These are phyloP conservation scores for Antedon mediterranea DNA, from an alignment of 53 echinoderm and acorn worm species.

Conservation along the genomic window DNA sequence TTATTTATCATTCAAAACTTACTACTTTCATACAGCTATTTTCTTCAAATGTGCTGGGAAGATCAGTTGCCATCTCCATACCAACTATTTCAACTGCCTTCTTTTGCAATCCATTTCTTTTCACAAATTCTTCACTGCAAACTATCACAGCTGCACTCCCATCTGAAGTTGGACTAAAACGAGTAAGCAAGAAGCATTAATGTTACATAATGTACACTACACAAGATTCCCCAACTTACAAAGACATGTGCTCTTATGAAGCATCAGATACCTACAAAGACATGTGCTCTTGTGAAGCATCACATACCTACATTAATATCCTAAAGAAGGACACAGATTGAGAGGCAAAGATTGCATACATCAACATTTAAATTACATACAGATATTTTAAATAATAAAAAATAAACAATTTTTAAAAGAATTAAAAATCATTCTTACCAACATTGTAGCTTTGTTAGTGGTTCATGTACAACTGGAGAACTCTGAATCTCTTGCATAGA, in stretches of 20 bases:
- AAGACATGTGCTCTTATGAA: too few species aligned
- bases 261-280: too few species aligned
- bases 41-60: constrained; percentile 74
- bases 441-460: constrained; percentile 45
- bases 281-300: too few species aligned
- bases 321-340: too few species aligned
- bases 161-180: constrained; percentile 79
- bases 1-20: too few species aligned
- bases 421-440: constrained; percentile 6
- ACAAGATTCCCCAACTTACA: too few species aligned
- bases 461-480: constrained; percentile 59
- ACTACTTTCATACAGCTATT: constrained; percentile 90
- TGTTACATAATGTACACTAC: too few species aligned
- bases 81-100: constrained; percentile 81
- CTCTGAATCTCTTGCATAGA: constrained; percentile 57
- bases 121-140: constrained; percentile 91
- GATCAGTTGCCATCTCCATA: constrained; percentile 81
- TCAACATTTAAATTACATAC: not conserved
- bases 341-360: too few species aligned
- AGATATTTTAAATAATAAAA: not conserved
- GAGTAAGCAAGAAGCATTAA: not conserved
- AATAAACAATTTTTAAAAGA: not conserved
- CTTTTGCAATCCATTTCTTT: constrained; percentile 39
- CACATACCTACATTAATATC: too few species aligned
- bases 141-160: constrained; percentile 78